Conservation (phyloP, 2,113 vertebrate genomes). For the Thamnophis sirtalis region DNA sequence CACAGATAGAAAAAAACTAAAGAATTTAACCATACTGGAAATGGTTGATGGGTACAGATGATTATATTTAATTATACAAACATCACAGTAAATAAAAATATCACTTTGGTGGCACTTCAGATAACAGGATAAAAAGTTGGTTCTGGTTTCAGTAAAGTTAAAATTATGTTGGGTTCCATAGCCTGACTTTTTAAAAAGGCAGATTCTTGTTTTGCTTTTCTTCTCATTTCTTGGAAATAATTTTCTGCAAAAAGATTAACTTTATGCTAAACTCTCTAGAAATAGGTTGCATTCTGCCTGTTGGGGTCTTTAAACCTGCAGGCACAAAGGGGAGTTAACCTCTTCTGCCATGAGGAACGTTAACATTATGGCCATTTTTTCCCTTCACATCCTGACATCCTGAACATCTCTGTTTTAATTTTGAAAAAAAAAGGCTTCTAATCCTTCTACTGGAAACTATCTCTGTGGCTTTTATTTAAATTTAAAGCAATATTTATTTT, state of each 20-base stretch:
- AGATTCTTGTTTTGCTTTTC: not conserved
- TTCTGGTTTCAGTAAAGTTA: not conserved
- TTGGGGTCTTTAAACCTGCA: not conserved
- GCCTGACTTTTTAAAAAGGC: not conserved
- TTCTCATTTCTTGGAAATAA: not conserved
- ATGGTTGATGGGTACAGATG: not conserved
- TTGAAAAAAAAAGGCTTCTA: not conserved
- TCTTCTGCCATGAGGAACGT: not conserved
- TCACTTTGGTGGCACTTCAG: not conserved
- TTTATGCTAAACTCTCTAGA: not conserved
- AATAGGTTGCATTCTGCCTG: not conserved
- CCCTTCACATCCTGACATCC: not conserved
- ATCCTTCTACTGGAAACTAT: not conserved
- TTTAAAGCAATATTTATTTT: not conserved
- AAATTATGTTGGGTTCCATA: not conserved
- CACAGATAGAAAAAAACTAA: not conserved
- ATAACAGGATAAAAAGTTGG: not conserved
- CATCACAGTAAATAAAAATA: not conserved
- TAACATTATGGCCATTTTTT: not conserved
- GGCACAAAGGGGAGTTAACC: not conserved
- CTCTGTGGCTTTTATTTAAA: not conserved
- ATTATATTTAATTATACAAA: not conserved
- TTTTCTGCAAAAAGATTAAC: not conserved
- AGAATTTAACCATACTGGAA: not conserved
- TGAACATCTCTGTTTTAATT: not conserved